phyloP scores from a whole-genome alignment of 2,797 vertebrate genomes.

The Avahi laniger region DNA sequence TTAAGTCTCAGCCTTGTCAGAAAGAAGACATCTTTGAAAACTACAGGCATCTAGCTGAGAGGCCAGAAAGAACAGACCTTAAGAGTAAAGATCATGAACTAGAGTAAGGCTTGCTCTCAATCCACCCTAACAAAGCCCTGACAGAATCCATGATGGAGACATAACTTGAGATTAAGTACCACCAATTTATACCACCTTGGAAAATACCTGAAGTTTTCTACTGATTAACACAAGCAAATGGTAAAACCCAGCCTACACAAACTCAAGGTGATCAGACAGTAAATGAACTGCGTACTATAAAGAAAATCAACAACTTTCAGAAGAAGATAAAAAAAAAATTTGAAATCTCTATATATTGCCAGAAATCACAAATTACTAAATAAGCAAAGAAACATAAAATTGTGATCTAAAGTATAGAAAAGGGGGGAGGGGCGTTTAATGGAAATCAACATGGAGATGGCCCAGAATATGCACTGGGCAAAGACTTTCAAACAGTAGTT shows the following conservation, averaged over 20 bases:
- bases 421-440: accelerated
- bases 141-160: neutral
- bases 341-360: neutral
- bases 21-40: neutral
- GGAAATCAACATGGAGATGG: neutral
- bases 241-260: neutral
- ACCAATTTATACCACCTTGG: neutral
- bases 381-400: neutral
- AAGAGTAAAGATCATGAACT: neutral
- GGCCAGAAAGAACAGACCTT: neutral
- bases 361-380: neutral
- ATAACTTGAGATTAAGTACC: neutral
- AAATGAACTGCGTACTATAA: neutral
- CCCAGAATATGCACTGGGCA: neutral
- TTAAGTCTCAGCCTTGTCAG: neutral
- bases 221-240: neutral
- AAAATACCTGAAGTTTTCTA: neutral
- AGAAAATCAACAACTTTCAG: neutral
- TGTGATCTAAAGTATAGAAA: neutral
- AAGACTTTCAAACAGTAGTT: neutral
- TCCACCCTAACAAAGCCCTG: neutral
- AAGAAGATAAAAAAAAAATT: neutral
- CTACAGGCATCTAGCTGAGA: neutral
- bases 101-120: neutral
- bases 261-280: neutral